Percentiles rank a stretch among this genome's conserved stretches.
These are phyloP conservation scores for Protaetia brevitarsis DNA, from an alignment of 1,140 invertebrate genomes.

Conservation along the genomic window DNA sequence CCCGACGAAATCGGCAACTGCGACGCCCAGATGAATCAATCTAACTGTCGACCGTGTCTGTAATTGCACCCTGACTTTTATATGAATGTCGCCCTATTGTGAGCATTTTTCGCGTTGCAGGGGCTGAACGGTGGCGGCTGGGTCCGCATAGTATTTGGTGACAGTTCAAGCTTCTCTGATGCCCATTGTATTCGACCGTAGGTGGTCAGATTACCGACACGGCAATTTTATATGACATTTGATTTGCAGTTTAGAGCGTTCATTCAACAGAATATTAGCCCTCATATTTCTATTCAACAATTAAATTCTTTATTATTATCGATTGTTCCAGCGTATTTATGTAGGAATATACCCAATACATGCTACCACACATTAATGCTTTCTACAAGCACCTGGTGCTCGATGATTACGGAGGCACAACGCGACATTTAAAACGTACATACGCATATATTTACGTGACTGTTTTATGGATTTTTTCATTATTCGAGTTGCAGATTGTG, in stretches of 20 bases:
- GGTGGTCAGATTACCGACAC: slow-evolving; percentile 21
- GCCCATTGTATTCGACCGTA: slow-evolving; percentile 13
- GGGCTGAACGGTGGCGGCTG: not conserved
- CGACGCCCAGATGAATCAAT: slow-evolving; percentile 21
- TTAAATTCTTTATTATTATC: not conserved
- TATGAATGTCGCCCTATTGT: slow-evolving; percentile 20
- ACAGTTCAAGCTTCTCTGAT: slow-evolving; percentile 18
- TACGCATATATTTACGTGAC: slow-evolving; percentile 18
- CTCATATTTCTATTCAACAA: not conserved
- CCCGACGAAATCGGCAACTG: slow-evolving; percentile 18
- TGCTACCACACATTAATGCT: not conserved
- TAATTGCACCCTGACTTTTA: slow-evolving; percentile 23
- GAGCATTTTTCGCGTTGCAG: slow-evolving; percentile 18
- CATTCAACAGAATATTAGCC: not conserved
- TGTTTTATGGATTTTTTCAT: slow-evolving; percentile 3
- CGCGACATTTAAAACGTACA: not conserved
- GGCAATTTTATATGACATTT: slow-evolving; percentile 17
- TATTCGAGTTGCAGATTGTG: slow-evolving; percentile 3
- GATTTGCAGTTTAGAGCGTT: slow-evolving; percentile 15
- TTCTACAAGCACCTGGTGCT: slow-evolving; percentile 1
- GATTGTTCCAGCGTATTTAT: not conserved
- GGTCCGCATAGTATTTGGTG: not conserved
- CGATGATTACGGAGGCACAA: not conserved
- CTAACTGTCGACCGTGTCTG: slow-evolving; percentile 17
- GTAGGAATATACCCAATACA: not conserved